Conservation (phyloP, 1,140 invertebrate genomes). For the Planococcus citri region DNA sequence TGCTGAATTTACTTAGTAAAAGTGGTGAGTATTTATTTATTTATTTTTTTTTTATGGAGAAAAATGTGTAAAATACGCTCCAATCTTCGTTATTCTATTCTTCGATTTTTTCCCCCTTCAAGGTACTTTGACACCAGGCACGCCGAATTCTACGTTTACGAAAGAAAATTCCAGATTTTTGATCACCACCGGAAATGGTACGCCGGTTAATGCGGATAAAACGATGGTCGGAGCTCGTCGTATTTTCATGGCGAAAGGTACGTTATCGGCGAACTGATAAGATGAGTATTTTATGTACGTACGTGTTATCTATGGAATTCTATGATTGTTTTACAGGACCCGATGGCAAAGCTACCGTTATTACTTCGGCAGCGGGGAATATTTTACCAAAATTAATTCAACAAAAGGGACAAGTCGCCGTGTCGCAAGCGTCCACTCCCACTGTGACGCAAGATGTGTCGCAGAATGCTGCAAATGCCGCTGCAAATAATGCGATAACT, state of each 20-base stretch:
- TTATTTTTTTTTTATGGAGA: no score
- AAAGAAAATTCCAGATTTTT: neutral
- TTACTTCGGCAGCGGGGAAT: slow-evolving; percentile 42
- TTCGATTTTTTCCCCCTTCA: neutral
- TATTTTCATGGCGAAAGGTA: slow-evolving; percentile 66
- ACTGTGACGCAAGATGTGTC: slow-evolving; percentile 28
- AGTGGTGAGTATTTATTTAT: neutral
- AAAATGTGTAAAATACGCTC: no score
- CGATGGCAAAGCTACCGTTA: slow-evolving; percentile 57
- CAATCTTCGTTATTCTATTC: no score
- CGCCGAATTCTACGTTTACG: neutral
- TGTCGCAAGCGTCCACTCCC: neutral
- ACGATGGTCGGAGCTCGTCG: slow-evolving; percentile 36
- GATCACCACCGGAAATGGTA: neutral
- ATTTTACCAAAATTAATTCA: slow-evolving; percentile 38
- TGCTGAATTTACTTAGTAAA: neutral
- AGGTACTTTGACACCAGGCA: neutral
- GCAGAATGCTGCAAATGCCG: neutral
- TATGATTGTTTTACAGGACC: slow-evolving; percentile 30
- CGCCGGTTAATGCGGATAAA: neutral
- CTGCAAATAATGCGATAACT: neutral
- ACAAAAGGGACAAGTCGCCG: neutral
- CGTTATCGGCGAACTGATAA: no score
- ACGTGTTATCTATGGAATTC: no score
- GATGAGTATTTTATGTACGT: slow-evolving; percentile 1